Percentiles rank a stretch among this genome's conserved stretches.
Evolutionary conservation across 2,113 vertebrate species (phyloP).

Genomic region (Agapornis roseicollis): DNA sequence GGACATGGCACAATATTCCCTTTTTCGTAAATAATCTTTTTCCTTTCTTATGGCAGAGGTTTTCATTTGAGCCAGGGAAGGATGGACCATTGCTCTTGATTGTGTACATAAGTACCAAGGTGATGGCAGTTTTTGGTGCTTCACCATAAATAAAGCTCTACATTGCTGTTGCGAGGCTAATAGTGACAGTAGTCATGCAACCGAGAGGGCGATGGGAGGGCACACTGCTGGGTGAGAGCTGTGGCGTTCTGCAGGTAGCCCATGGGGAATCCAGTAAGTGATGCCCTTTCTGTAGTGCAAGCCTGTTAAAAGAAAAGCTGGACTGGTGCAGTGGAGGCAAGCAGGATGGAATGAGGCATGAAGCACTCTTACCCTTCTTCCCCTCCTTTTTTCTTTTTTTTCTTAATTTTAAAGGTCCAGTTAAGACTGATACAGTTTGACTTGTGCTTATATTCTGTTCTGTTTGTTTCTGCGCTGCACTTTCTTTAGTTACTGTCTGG

Average conservation of each 20-base stretch:
- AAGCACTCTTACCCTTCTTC: neutral
- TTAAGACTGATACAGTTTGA: neutral
- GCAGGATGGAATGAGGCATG: neutral
- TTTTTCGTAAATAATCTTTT: neutral
- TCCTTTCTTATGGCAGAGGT: neutral
- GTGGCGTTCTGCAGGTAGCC: neutral
- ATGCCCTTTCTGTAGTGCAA: neutral
- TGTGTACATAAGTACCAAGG: neutral
- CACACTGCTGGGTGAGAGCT: rapidly evolving
- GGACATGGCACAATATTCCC: neutral
- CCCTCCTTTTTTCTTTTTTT: rapidly evolving
- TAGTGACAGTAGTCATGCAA: neutral
- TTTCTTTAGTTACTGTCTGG: neutral
- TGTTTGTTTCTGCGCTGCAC: neutral
- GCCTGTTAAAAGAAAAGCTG: neutral
- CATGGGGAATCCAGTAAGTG: rapidly evolving
- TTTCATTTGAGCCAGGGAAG: neutral
- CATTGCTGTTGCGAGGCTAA: neutral
- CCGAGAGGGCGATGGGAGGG: neutral
- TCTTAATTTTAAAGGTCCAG: neutral
- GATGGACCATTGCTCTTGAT: neutral
- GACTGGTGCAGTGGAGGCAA: rapidly evolving
- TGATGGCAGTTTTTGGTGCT: neutral
- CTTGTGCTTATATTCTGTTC: neutral
- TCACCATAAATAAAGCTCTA: neutral